Conservation (phyloP, 2,797 vertebrate species). For the Chelmon rostratus region DNA sequence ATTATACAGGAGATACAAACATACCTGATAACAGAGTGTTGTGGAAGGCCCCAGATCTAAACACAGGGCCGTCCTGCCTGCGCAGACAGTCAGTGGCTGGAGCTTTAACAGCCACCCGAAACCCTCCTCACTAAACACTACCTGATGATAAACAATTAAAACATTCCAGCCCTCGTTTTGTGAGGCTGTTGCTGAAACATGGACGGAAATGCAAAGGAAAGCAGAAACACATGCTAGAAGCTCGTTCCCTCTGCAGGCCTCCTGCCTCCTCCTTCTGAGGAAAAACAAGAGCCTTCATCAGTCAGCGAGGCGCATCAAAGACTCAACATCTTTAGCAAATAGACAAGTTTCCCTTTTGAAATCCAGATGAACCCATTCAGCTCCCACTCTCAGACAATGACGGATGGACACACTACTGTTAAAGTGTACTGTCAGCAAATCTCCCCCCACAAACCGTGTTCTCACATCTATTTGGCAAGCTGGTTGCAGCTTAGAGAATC, state of each 20-base stretch:
- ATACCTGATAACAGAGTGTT: neutral
- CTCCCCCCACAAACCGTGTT: neutral
- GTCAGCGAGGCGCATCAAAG: slow-evolving; percentile 46
- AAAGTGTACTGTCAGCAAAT: neutral
- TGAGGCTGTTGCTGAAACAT: slow-evolving; percentile 23
- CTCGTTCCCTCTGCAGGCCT: slow-evolving; percentile 18
- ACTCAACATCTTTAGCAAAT: slow-evolving; percentile 42
- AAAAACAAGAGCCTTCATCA: slow-evolving; percentile 19
- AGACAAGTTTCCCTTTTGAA: slow-evolving; percentile 36
- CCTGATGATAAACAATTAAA: slow-evolving; percentile 63
- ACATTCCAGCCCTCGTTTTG: slow-evolving; percentile 59
- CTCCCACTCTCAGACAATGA: slow-evolving; percentile 13
- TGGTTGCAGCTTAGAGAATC: neutral
- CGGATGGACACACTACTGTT: slow-evolving; percentile 23
- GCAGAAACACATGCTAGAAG: slow-evolving; percentile 58
- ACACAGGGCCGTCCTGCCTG: neutral
- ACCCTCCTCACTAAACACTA: slow-evolving; percentile 42
- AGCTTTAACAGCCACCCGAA: slow-evolving; percentile 25
- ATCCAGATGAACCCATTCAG: slow-evolving; percentile 9
- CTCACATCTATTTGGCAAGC: neutral
- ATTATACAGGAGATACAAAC: neutral
- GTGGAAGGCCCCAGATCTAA: neutral
- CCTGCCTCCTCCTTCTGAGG: slow-evolving; percentile 5
- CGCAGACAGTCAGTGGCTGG: neutral
- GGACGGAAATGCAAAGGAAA: slow-evolving; percentile 55